These are phyloP conservation scores for Drosophila maculinotata DNA, from an alignment of 2,888 invertebrate species.

Conservation along the genomic window DNA sequence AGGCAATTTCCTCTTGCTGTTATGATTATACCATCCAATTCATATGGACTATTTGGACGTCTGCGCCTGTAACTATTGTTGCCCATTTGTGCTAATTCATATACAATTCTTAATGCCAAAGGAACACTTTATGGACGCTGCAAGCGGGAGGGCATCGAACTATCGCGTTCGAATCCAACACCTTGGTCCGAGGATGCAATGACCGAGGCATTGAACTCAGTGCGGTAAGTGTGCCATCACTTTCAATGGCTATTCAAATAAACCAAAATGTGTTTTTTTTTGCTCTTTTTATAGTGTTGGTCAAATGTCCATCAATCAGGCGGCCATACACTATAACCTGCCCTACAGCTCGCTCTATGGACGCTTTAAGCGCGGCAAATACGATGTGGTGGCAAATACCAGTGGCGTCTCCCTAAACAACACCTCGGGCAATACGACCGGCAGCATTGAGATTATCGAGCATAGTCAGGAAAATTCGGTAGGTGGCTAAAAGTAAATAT, in stretches of 20 bases:
- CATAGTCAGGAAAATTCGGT: conserved; percentile 85
- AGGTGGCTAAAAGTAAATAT: conserved; percentile 50
- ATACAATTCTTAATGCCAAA: conserved; percentile 72
- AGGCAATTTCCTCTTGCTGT: not conserved
- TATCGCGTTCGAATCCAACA: conserved; percentile 95
- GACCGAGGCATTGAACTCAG: conserved; percentile 95
- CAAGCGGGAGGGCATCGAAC: conserved; percentile 94
- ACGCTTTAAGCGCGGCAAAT: conserved; percentile 94
- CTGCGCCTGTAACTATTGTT: not conserved
- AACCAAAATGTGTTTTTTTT: conserved; percentile 48
- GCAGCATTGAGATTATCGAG: conserved; percentile 85
- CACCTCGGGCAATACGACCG: conserved; percentile 83
- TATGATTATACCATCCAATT: too few species aligned
- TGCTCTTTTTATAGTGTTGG: conserved; percentile 89
- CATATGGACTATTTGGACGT: not conserved
- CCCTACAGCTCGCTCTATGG: conserved; percentile 96
- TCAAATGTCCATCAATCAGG: conserved; percentile 97
- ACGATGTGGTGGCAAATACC: conserved; percentile 86
- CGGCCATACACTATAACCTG: conserved; percentile 95
- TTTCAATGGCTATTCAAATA: not conserved
- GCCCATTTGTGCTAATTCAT: conserved; percentile 38
- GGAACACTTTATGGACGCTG: conserved; percentile 95
- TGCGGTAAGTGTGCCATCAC: conserved; percentile 87
- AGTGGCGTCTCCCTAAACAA: conserved; percentile 83
- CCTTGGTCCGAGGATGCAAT: conserved; percentile 97